phyloP scores from a whole-genome alignment of 1,140 invertebrate genomes.

The Scaptomyza graminum region DNA sequence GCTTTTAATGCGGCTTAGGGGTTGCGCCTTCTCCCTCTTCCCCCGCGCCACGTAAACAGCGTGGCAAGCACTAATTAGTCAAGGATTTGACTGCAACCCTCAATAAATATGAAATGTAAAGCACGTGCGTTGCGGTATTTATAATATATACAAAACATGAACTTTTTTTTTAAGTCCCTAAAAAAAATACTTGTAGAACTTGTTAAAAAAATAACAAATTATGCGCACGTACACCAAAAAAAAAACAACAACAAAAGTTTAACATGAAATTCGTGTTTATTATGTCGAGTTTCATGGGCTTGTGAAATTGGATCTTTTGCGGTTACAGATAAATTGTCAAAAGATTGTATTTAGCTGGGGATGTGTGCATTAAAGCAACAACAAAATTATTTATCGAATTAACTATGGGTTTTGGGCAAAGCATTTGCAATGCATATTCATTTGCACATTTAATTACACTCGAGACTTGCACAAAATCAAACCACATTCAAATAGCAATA shows the following conservation, averaged over 20 bases:
- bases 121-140: conserved; percentile 52
- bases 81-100: conserved; percentile 55
- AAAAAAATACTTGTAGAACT: conserved; percentile 12
- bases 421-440: conserved; percentile 34
- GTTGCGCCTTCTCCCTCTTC: conserved; percentile 15
- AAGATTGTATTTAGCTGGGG: background rate
- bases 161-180: background rate
- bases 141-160: conserved; percentile 56
- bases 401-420: conserved; percentile 38
- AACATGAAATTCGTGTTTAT: conserved; percentile 22
- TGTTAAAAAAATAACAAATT: conserved; percentile 48
- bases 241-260: conserved; percentile 17
- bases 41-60: background rate
- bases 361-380: conserved; percentile 4
- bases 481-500: conserved; percentile 75
- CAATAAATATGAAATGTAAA: conserved; percentile 25
- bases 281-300: conserved; percentile 21
- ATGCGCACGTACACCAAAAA: conserved; percentile 47
- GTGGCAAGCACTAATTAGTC: conserved; percentile 63
- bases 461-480: conserved; percentile 69
- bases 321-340: conserved; percentile 4
- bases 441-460: conserved; percentile 71
- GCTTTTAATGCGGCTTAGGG: conserved; percentile 32
- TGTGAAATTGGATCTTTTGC: conserved; percentile 2
- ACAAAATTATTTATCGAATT: conserved; percentile 54